phyloP scores from a whole-genome alignment of 2,888 invertebrate genomes.

The Apomyelois bistriatella region DNA sequence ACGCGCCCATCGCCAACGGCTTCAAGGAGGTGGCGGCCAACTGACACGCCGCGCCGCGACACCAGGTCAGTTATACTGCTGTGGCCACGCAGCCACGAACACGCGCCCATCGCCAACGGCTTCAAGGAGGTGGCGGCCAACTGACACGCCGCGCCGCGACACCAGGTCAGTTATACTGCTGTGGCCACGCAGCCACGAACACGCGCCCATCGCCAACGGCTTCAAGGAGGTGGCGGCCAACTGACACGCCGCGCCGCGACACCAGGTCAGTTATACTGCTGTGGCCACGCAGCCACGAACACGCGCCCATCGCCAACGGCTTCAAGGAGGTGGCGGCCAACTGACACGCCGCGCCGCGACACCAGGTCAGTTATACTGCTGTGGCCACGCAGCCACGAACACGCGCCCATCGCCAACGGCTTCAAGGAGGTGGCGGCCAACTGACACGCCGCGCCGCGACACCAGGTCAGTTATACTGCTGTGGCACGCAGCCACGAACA shows the following conservation, averaged over 20 bases:
- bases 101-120: slow-evolving; percentile 17
- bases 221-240: slow-evolving; percentile 51
- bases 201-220: slow-evolving; percentile 23
- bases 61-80: background rate
- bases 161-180: slow-evolving; percentile 23
- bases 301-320: background rate
- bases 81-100: too few species aligned
- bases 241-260: slow-evolving; percentile 32
- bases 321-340: background rate
- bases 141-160: slow-evolving; percentile 42
- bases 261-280: background rate
- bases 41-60: slow-evolving; percentile 31
- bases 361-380: background rate
- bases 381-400: too few species aligned
- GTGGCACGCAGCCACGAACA: too few species aligned
- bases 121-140: slow-evolving; percentile 83
- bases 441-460: too few species aligned
- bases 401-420: too few species aligned
- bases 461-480: too few species aligned
- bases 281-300: too few species aligned
- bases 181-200: too few species aligned
- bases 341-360: background rate
- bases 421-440: too few species aligned
- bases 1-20: slow-evolving; percentile 27
- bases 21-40: slow-evolving; percentile 47